Conservation (phyloP, 2,113 vertebrate species). For the Trematocara macrostoma region DNA sequence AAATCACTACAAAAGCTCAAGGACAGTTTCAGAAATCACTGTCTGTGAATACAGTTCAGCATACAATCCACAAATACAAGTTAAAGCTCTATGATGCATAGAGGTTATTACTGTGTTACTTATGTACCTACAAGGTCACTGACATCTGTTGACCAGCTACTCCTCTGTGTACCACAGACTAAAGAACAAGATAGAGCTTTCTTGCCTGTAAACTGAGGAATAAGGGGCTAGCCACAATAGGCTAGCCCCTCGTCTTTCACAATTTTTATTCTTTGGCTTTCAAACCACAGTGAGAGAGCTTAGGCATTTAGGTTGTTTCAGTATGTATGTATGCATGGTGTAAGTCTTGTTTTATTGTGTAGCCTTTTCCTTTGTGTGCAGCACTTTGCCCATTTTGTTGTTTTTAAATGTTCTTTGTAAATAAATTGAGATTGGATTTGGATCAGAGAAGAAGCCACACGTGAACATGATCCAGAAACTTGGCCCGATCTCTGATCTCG, state of each 20-base stretch:
- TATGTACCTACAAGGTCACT: accelerated
- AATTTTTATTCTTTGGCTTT: neutral
- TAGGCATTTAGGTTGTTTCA: neutral
- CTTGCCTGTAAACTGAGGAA: neutral
- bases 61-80: neutral
- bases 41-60: neutral
- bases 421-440: neutral
- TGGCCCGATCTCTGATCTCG: neutral
- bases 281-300: neutral
- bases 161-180: neutral
- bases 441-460: neutral
- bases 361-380: neutral
- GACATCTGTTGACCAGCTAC: neutral
- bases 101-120: neutral
- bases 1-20: neutral
- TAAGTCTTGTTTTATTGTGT: neutral
- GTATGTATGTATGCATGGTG: accelerated
- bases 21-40: neutral
- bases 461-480: neutral
- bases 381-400: neutral
- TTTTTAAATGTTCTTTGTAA: neutral
- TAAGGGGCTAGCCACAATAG: neutral
- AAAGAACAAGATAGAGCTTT: neutral
- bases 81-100: neutral
- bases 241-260: accelerated